These are phyloP conservation scores for Pyrocoelia pectoralis DNA, from an alignment of 2,888 invertebrate species.

Conservation along the genomic window DNA sequence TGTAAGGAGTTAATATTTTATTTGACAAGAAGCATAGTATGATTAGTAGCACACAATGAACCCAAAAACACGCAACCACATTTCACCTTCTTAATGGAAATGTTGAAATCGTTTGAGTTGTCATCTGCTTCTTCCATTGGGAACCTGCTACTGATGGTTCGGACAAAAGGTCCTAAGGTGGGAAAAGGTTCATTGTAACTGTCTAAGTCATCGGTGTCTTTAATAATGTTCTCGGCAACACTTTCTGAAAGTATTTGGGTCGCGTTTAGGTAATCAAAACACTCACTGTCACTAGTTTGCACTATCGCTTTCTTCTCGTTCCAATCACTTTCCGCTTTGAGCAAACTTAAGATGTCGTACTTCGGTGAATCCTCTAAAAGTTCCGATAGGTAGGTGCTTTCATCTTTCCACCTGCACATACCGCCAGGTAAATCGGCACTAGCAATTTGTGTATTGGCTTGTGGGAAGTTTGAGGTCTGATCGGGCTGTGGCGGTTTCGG, in stretches of 20 bases:
- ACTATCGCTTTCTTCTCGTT: not conserved
- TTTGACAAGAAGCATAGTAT: conserved; percentile 21
- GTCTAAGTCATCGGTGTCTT: conserved; percentile 39
- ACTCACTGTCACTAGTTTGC: not conserved
- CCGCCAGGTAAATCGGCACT: conserved; percentile 81
- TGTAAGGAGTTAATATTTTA: conserved; percentile 18
- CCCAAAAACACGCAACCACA: conserved; percentile 52
- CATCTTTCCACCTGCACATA: conserved; percentile 82
- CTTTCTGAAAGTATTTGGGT: conserved; percentile 47
- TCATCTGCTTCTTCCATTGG: conserved; percentile 55
- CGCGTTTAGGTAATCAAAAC: conserved; percentile 42
- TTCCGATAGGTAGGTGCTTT: conserved; percentile 78
- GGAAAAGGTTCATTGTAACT: conserved; percentile 39
- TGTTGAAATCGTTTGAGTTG: conserved; percentile 26
- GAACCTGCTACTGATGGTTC: conserved; percentile 54
- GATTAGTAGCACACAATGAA: conserved; percentile 29
- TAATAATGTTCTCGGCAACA: conserved; percentile 46
- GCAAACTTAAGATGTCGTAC: conserved; percentile 9
- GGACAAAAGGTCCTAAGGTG: conserved; percentile 58
- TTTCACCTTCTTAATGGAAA: conserved; percentile 58
- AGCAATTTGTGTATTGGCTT: conserved; percentile 66
- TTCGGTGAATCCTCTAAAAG: conserved; percentile 5
- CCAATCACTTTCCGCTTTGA: conserved; percentile 15
- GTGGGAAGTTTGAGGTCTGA: not conserved
- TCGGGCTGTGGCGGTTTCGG: conserved; percentile 31